phyloP scores from a whole-genome alignment of 2,797 vertebrate genomes.

The Melanogrammus aeglefinus region DNA sequence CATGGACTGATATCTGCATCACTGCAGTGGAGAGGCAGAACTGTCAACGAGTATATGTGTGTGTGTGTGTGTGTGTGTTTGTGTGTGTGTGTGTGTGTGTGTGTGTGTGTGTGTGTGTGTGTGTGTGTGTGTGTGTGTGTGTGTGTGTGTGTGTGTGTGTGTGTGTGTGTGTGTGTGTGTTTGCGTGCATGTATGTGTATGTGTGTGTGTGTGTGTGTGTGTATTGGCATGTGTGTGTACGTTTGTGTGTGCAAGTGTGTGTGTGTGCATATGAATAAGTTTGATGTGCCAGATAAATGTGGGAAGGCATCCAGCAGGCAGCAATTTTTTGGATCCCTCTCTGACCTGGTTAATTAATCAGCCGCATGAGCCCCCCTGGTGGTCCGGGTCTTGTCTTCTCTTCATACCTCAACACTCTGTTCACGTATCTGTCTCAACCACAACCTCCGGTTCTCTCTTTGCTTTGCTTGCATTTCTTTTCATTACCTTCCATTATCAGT shows the following conservation, averaged over 20 bases:
- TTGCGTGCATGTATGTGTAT: slow-evolving; percentile 6
- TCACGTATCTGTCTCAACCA: neutral
- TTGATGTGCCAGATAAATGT: neutral
- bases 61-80: neutral
- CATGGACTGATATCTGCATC: neutral
- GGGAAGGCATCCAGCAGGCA: neutral
- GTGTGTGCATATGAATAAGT: neutral
- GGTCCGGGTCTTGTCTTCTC: neutral
- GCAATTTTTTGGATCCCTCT: neutral
- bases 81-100: slow-evolving; percentile 5
- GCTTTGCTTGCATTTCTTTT: neutral
- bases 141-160: neutral
- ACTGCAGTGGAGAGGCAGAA: neutral
- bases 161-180: slow-evolving; percentile 11
- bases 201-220: neutral
- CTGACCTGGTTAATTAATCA: slow-evolving; percentile 1
- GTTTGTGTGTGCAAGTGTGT: neutral
- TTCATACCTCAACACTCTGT: neutral
- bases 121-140: slow-evolving; percentile 1
- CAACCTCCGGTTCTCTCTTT: neutral
- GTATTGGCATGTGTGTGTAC: neutral
- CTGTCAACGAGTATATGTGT: neutral
- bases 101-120: slow-evolving; percentile 15
- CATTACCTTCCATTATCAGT: neutral
- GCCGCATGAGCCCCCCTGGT: neutral